Conservation (phyloP, 2,797 vertebrate species). For the Argentina silus region DNA sequence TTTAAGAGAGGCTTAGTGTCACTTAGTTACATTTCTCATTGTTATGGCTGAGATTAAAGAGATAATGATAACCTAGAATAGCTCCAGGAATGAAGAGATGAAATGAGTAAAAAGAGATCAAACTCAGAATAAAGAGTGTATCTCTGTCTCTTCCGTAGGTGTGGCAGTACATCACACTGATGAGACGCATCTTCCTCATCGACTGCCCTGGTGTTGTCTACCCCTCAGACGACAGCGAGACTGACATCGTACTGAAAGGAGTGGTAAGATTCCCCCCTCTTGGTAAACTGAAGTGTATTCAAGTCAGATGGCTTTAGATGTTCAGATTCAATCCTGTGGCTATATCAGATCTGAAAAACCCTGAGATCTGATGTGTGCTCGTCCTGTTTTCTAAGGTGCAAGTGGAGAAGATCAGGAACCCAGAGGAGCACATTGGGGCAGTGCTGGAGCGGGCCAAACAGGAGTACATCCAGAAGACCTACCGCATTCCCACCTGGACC, state of each 20-base stretch:
- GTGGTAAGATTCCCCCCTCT: conserved; percentile 81
- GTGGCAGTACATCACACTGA: conserved; percentile 98
- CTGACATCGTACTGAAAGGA: conserved; percentile 95
- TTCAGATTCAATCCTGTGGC: background rate
- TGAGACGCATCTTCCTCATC: conserved; percentile 96
- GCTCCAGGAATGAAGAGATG: too few relatives aligned
- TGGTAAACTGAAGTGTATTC: background rate
- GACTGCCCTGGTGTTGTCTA: conserved; percentile 98
- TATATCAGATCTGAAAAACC: background rate
- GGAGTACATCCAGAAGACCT: conserved; percentile 95
- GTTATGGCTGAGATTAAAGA: too few relatives aligned
- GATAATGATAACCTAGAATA: too few relatives aligned
- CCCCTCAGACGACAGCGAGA: conserved; percentile 94
- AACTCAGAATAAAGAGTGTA: background rate
- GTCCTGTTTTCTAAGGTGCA: conserved; percentile 82
- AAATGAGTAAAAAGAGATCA: too few relatives aligned
- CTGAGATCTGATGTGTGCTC: background rate
- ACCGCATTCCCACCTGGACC: conserved; percentile 90
- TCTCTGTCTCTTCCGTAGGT: conserved; percentile 75
- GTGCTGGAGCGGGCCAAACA: conserved; percentile 94
- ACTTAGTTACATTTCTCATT: background rate
- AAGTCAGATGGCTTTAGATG: too few relatives aligned
- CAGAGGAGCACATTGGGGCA: conserved; percentile 91
- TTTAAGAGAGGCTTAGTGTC: background rate
- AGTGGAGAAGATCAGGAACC: conserved; percentile 96